These are phyloP conservation scores for Catocala sponsa DNA, from an alignment of 2,888 invertebrate species.

Conservation along the genomic window DNA sequence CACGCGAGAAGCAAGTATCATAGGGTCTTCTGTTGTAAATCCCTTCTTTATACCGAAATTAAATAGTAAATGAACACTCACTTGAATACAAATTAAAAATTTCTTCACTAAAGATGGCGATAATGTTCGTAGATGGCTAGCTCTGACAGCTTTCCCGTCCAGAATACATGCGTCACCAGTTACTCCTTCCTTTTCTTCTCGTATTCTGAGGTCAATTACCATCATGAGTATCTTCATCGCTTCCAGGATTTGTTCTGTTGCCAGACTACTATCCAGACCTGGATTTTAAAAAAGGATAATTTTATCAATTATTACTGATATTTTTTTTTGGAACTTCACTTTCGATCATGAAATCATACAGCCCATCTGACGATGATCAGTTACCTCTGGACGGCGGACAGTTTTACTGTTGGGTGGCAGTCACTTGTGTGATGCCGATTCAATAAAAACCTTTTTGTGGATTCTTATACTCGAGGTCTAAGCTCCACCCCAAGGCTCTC, in stretches of 20 bases:
- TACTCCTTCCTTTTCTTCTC: conserved; percentile 92
- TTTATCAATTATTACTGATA: neutral
- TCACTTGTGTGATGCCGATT: too few species aligned
- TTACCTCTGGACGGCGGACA: too few species aligned
- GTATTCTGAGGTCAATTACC: conserved; percentile 94
- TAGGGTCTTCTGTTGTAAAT: too few species aligned
- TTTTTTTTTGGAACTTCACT: too few species aligned
- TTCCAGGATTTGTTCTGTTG: conserved; percentile 90
- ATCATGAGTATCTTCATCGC: conserved; percentile 93
- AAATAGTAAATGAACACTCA: conserved; percentile 40
- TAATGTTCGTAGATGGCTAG: conserved; percentile 93
- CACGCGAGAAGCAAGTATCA: too few species aligned
- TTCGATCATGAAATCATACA: too few species aligned
- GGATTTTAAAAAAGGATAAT: conserved; percentile 28
- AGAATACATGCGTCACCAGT: conserved; percentile 94
- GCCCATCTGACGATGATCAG: too few species aligned
- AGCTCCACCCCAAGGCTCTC: too few species aligned
- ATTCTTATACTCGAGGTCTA: too few species aligned
- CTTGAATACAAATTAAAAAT: conserved; percentile 93
- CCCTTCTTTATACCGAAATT: too few species aligned
- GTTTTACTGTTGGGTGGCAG: too few species aligned
- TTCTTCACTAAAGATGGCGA: conserved; percentile 93
- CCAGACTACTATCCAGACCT: conserved; percentile 88
- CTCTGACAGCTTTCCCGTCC: conserved; percentile 92
- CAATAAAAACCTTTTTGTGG: too few species aligned